Conservation (phyloP, 2,797 vertebrate species). For the Xyrichtys novacula region DNA sequence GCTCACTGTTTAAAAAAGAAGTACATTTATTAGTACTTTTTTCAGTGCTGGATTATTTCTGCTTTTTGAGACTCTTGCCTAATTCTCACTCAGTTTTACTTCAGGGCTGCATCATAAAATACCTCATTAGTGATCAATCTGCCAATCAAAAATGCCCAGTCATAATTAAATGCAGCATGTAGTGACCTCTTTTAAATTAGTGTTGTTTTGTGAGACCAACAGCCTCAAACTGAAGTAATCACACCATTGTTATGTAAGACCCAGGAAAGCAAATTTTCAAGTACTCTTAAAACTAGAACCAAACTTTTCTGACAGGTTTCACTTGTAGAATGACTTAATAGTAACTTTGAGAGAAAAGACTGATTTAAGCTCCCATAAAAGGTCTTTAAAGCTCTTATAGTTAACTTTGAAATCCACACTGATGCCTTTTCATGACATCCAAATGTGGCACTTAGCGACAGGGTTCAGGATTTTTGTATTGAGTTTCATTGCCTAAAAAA, state of each 20-base stretch:
- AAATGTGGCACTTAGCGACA: too few species aligned
- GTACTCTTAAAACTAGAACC: not conserved
- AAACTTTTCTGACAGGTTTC: too few species aligned
- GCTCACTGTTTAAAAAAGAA: not conserved
- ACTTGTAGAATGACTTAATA: too few species aligned
- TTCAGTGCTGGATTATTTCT: not conserved
- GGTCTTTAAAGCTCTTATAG: too few species aligned
- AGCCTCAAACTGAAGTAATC: not conserved
- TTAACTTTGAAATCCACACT: too few species aligned
- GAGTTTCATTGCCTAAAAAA: too few species aligned
- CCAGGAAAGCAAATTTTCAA: not conserved
- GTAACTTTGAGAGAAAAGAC: too few species aligned
- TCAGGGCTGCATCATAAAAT: not conserved
- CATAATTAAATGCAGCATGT: not conserved
- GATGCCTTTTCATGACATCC: too few species aligned
- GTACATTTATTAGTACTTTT: not conserved
- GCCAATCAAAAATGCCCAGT: not conserved
- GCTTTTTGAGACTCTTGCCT: not conserved
- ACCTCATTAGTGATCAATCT: not conserved
- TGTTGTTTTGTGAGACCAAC: not conserved
- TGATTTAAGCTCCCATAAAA: too few species aligned
- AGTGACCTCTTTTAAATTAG: not conserved
- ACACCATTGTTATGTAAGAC: too few species aligned
- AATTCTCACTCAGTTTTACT: not conserved
- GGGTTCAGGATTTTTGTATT: too few species aligned